A percentile compares a stretch with the other conserved stretches of the same genome.
These are phyloP conservation scores for Polydrusus tereticollis DNA, from an alignment of 2,888 invertebrate species.

Conservation along the genomic window DNA sequence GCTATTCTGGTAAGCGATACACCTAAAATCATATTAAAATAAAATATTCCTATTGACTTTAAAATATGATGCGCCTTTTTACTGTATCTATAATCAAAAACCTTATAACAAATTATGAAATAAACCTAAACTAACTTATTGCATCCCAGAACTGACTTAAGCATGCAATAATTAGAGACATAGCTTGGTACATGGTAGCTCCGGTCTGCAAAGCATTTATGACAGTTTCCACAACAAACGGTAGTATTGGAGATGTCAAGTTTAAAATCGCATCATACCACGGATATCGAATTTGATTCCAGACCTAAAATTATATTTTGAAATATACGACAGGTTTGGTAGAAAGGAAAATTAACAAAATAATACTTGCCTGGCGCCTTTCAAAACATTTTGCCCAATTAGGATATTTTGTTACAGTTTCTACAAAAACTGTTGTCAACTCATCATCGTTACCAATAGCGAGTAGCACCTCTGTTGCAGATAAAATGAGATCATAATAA, in stretches of 20 bases:
- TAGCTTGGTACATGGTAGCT: slow-evolving; percentile 85
- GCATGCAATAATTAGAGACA: slow-evolving; percentile 80
- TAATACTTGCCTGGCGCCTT: slow-evolving; percentile 75
- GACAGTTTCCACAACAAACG: slow-evolving; percentile 76
- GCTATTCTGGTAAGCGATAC: slow-evolving; percentile 70
- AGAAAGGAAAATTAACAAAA: slow-evolving; percentile 15
- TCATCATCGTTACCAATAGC: slow-evolving; percentile 75
- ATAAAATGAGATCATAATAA: slow-evolving; percentile 73
- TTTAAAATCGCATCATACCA: slow-evolving; percentile 82
- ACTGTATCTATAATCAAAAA: no score
- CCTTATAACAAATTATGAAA: no score
- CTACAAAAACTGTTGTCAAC: slow-evolving; percentile 74
- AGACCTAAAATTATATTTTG: slow-evolving; percentile 71
- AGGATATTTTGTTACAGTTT: slow-evolving; percentile 70
- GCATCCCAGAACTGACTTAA: slow-evolving; percentile 79
- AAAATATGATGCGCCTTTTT: no score
- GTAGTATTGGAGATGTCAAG: slow-evolving; percentile 74
- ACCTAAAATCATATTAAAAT: slow-evolving; percentile 62
- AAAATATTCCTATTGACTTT: neutral
- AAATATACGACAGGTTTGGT: neutral
- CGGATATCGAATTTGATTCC: slow-evolving; percentile 84
- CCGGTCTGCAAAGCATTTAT: slow-evolving; percentile 80
- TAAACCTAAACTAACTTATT: slow-evolving; percentile 63
- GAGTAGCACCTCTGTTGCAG: slow-evolving; percentile 75
- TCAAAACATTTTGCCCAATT: slow-evolving; percentile 82